Percentiles rank a stretch among this genome's conserved stretches.
These are phyloP conservation scores for Pipistrellus pygmaeus DNA, from an alignment of 2,797 vertebrate species.

Conservation along the genomic window DNA sequence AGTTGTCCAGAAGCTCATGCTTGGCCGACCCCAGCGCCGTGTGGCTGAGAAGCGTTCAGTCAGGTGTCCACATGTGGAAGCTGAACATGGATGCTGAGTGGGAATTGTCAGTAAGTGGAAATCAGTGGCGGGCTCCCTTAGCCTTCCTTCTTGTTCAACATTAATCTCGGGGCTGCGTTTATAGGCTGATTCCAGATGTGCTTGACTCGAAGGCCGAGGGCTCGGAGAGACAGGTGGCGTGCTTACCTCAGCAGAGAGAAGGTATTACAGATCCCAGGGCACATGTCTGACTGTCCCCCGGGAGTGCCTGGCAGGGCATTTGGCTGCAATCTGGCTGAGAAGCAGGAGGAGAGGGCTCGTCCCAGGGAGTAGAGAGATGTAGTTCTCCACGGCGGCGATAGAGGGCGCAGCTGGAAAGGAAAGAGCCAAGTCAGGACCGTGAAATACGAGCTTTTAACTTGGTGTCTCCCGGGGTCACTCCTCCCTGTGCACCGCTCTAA, in stretches of 20 bases:
- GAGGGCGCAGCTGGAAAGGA: conserved; percentile 78
- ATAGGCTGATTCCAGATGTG: conserved; percentile 69
- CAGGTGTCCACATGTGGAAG: conserved; percentile 22
- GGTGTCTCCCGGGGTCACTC: not conserved
- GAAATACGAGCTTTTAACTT: conserved; percentile 50
- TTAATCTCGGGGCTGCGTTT: conserved; percentile 9
- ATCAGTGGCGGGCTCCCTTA: conserved; percentile 24
- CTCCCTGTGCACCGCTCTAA: not conserved
- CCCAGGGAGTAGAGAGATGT: not conserved
- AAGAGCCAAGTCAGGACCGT: not conserved
- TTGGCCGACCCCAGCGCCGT: accelerated
- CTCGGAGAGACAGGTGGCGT: conserved; percentile 69
- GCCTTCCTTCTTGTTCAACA: conserved; percentile 48
- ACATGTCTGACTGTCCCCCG: not conserved
- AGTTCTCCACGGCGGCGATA: conserved; percentile 50
- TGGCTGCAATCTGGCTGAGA: not conserved
- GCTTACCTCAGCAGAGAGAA: conserved; percentile 59
- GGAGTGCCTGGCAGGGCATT: not conserved
- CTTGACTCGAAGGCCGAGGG: not conserved
- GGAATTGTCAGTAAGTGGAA: conserved; percentile 59
- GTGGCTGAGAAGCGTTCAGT: not conserved
- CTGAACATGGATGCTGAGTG: conserved; percentile 1
- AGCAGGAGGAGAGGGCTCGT: not conserved
- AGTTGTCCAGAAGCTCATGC: not conserved
- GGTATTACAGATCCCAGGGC: conserved; percentile 29